These are phyloP conservation scores for Galerucella calmariensis DNA, from an alignment of 2,888 invertebrate species.

Conservation along the genomic window DNA sequence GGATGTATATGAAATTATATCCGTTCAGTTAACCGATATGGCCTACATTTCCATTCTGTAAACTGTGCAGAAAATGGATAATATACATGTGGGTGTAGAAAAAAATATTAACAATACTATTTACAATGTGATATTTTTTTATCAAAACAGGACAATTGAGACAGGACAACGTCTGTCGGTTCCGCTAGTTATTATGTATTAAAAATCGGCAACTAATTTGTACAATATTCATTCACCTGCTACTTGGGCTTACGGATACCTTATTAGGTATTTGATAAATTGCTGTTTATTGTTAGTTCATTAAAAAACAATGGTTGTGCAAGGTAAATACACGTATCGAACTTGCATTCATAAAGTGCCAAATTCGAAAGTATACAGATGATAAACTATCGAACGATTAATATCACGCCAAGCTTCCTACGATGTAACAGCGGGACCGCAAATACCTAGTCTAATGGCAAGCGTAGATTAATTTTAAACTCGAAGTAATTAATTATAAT, in stretches of 20 bases:
- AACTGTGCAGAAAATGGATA: too few relatives aligned
- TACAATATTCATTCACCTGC: not conserved
- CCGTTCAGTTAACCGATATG: too few relatives aligned
- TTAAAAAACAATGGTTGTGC: slow-evolving; percentile 38
- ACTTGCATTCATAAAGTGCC: slow-evolving; percentile 30
- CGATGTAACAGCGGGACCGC: slow-evolving; percentile 40
- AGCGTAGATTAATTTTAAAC: slow-evolving; percentile 37
- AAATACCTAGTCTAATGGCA: slow-evolving; percentile 38
- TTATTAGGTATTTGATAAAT: slow-evolving; percentile 40
- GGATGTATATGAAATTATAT: too few relatives aligned
- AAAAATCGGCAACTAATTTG: not conserved
- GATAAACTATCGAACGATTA: slow-evolving; percentile 42
- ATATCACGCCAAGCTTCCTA: slow-evolving; percentile 44
- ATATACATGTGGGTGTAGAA: too few relatives aligned
- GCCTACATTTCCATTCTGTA: too few relatives aligned
- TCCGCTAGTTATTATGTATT: too few relatives aligned
- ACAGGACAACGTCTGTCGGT: too few relatives aligned
- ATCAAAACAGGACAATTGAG: too few relatives aligned
- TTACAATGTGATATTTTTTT: too few relatives aligned
- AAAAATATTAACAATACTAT: too few relatives aligned
- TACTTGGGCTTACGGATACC: slow-evolving; percentile 13
- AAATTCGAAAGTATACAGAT: slow-evolving; percentile 41
- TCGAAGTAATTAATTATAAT: slow-evolving; percentile 40
- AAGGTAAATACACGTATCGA: slow-evolving; percentile 35
- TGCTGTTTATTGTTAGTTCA: slow-evolving; percentile 34